A percentile compares a stretch with the other conserved stretches of the same genome.
Evolutionary conservation across 2,113 vertebrate genomes (phyloP).

Genomic region (Taxidea taxus): DNA sequence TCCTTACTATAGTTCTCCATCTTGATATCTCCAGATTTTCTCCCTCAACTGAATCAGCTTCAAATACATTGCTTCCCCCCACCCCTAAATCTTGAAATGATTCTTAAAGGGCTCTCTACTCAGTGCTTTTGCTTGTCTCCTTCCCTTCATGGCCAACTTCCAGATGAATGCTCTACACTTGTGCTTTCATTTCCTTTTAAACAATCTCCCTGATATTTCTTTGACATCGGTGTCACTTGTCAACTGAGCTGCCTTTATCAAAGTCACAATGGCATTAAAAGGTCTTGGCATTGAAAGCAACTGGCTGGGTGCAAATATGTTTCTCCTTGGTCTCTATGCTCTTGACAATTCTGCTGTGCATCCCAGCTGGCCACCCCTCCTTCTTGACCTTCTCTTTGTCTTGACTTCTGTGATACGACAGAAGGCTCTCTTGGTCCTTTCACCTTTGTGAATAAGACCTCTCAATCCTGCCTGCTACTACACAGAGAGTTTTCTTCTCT

Average conservation of each 20-base stretch:
- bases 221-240: neutral
- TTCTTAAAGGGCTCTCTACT: neutral
- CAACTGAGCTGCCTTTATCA: neutral
- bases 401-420: neutral
- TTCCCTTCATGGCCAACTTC: neutral
- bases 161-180: neutral
- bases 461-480: neutral
- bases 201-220: neutral
- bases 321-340: neutral
- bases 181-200: neutral
- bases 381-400: neutral
- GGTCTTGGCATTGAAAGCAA: neutral
- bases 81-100: neutral
- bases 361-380: neutral
- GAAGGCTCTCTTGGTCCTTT: neutral
- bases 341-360: no score
- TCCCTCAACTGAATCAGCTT: neutral
- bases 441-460: neutral
- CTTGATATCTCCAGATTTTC: neutral
- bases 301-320: neutral
- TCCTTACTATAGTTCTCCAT: neutral
- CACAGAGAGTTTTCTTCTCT: neutral
- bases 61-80: neutral
- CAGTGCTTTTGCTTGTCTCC: neutral
- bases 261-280: neutral